Conservation (phyloP, 2,113 vertebrate species). For the Phainopepla nitens region DNA sequence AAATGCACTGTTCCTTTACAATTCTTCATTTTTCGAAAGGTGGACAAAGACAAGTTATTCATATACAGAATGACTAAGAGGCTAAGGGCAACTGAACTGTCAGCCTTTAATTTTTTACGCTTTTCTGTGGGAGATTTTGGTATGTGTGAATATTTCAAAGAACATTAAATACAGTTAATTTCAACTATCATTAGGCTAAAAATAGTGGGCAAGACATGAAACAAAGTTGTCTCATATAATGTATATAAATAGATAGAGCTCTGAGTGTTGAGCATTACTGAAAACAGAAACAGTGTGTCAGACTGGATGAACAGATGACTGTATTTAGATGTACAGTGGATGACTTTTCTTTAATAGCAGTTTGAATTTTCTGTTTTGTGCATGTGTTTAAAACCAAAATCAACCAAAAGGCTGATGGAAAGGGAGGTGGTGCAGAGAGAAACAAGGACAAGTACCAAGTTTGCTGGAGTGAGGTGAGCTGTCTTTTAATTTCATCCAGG, state of each 20-base stretch:
- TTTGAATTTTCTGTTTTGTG: neutral
- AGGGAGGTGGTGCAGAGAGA: neutral
- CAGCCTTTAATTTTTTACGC: neutral
- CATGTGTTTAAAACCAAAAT: neutral
- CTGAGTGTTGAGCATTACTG: neutral
- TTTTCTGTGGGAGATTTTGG: neutral
- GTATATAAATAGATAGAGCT: neutral
- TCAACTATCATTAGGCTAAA: neutral
- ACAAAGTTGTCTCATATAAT: neutral
- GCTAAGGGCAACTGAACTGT: neutral
- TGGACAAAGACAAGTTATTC: neutral
- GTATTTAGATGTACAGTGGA: neutral
- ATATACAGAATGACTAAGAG: neutral
- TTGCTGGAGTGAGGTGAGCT: neutral
- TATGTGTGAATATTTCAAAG: neutral
- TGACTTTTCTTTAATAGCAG: neutral
- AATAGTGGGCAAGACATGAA: neutral
- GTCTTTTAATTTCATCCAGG: neutral
- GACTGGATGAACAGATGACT: neutral
- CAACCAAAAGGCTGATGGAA: neutral
- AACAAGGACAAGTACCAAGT: neutral
- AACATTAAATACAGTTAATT: neutral
- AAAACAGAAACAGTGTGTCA: neutral
- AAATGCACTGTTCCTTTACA: neutral
- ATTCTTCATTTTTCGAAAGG: neutral